Evolutionary conservation across 2,888 invertebrate genomes (phyloP), one percentile per base, ranked within the genome.

Genomic region (Frankliniella fusca): DNA sequence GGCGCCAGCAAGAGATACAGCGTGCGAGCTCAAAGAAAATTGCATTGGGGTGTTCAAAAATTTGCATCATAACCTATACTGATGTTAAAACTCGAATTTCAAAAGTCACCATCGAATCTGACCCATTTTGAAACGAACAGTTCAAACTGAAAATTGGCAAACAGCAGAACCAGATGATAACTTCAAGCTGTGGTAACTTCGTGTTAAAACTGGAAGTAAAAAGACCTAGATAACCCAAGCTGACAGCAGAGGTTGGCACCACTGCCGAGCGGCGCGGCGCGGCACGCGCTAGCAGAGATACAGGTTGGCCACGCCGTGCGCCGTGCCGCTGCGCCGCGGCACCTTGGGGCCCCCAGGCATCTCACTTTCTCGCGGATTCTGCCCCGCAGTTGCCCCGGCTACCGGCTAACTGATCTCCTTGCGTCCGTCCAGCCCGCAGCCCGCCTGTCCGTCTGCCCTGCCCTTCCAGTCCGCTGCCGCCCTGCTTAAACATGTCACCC

Each of bases 291-390:
- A 11, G 0, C 54, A 54, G 54, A 20, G 54, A 54, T 54, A 54
- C 54, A 54, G 54, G 54, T 54, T 54, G 54, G 54, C 54, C 20
- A 20, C 54, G 15, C 54, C 15, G 54, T 18, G 11, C 15, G 15
- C 54, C 54, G 54, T 2, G 15, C 54, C 8, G 54, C 54, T 54
- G 54, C 54, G 15, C 11, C 15, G 65, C 65, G n/a, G n/a, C 65
- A n/a, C 65, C 65, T 11, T 23, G 70, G 70, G 23, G 27, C 70
- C 70, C 70, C 70, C 10, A 76, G 70, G 70, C 70, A 76, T 76
- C 70, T 76, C 70, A 76, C 70, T 76, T 76, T 76, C 70, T 76
- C 70, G 70, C 70, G 23, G 70, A 76, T 76, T 76, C 70, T 23
- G 70, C 70, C 70, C 23, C 70, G 70, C 54, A 12, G 70, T 3